These are phyloP conservation scores for Danionella dracula DNA, from an alignment of 2,797 vertebrate genomes.

Conservation along the genomic window DNA sequence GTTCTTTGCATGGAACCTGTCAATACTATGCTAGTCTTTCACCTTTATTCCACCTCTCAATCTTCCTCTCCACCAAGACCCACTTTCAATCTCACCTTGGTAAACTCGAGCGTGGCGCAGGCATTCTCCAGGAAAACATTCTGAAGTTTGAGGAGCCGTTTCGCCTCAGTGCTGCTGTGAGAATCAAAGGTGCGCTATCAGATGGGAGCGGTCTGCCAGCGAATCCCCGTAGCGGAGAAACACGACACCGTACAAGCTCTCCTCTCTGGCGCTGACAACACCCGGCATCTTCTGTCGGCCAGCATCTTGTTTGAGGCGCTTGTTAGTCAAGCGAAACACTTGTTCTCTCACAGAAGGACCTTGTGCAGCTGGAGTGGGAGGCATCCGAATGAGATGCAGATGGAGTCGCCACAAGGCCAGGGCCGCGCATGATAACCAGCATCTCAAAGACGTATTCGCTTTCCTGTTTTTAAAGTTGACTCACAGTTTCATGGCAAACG, in stretches of 20 bases:
- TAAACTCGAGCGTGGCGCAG: conserved; percentile 53
- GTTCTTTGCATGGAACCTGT: too few relatives aligned
- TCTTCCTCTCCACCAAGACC: too few relatives aligned
- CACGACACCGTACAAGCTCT: conserved; percentile 11
- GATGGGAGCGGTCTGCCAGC: conserved; percentile 13
- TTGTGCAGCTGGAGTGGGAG: conserved; percentile 50
- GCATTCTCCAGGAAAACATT: conserved; percentile 44
- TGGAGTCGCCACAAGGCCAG: conserved; percentile 47
- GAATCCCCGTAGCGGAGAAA: background rate
- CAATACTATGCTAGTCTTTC: too few relatives aligned
- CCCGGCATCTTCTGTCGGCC: conserved; percentile 5
- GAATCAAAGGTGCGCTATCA: conserved; percentile 30
- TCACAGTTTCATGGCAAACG: background rate
- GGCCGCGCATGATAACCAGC: conserved; percentile 1
- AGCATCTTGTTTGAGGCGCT: conserved; percentile 54
- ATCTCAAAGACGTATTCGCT: conserved; percentile 16
- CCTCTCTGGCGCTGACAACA: background rate
- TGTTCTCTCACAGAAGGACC: conserved; percentile 48
- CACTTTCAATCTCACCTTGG: conserved; percentile 33
- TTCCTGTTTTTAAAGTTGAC: conserved; percentile 11
- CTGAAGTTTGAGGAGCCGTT: background rate
- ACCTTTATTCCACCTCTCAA: too few relatives aligned
- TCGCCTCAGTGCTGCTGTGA: conserved; percentile 1
- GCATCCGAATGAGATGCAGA: conserved; percentile 41
- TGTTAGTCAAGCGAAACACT: conserved; percentile 50